These are phyloP conservation scores for Pygocentrus nattereri DNA, from an alignment of 2,797 vertebrate genomes.

Conservation along the genomic window DNA sequence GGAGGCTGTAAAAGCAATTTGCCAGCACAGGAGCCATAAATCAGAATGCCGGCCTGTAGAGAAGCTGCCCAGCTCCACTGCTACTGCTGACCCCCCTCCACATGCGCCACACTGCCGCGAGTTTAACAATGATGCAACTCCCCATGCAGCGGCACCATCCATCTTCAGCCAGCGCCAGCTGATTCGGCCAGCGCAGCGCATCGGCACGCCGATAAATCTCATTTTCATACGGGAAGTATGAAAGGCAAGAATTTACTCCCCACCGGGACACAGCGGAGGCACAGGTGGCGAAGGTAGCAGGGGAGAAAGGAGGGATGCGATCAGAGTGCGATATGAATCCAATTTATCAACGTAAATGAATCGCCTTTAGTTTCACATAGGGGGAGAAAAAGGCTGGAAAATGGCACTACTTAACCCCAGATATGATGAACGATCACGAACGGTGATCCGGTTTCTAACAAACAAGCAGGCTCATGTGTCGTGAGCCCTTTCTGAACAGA, in stretches of 20 bases:
- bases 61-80: conserved; percentile 19
- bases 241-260: conserved; percentile 55
- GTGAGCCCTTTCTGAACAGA: conserved; percentile 25
- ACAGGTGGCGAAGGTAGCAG: conserved; percentile 50
- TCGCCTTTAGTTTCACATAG: conserved; percentile 47
- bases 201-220: conserved; percentile 59
- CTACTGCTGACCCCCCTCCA: not conserved
- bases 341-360: conserved; percentile 61
- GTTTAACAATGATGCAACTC: conserved; percentile 65
- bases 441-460: conserved; percentile 17
- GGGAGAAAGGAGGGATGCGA: conserved; percentile 37
- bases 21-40: conserved; percentile 61
- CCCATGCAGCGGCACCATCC: conserved; percentile 50
- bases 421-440: conserved; percentile 51
- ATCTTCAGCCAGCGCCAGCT: conserved; percentile 56
- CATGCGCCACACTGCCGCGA: conserved; percentile 37
- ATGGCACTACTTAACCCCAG: conserved; percentile 41
- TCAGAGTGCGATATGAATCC: conserved; percentile 56
- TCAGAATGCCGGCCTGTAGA: conserved; percentile 44
- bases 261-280: conserved; percentile 8
- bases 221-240: conserved; percentile 62
- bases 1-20: conserved; percentile 67
- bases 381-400: conserved; percentile 11
- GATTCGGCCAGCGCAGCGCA: conserved; percentile 53
- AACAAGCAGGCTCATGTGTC: not conserved